Conservation (phyloP, 53 echinoderm and acorn worm genomes). For the Apostichopus leukothele region DNA sequence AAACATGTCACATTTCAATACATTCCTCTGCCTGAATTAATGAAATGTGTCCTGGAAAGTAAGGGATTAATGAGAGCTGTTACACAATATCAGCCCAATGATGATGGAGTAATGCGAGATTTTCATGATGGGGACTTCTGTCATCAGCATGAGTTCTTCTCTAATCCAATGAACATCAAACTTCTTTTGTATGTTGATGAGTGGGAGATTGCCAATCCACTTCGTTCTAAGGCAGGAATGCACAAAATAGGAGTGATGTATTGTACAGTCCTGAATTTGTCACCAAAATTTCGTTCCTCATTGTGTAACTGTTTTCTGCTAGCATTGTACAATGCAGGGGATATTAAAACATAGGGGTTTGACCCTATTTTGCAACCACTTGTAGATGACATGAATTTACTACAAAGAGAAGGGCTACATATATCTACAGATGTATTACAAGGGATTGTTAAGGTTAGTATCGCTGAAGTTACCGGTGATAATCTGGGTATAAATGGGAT, state of each 20-base stretch:
- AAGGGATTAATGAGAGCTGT: slow-evolving; percentile 5
- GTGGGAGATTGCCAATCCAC: slow-evolving; percentile 2
- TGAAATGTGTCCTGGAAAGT: slow-evolving; percentile 51
- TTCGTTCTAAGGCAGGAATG: slow-evolving; percentile 42
- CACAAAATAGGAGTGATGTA: slow-evolving; percentile 48
- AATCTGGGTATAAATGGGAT: too few relatives aligned
- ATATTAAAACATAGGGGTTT: slow-evolving; percentile 35
- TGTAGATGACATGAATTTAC: slow-evolving; percentile 46
- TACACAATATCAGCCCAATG: background rate
- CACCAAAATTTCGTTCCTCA: slow-evolving; percentile 32
- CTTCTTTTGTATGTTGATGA: background rate
- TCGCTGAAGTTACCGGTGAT: slow-evolving; percentile 52
- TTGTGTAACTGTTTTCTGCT: slow-evolving; percentile 42
- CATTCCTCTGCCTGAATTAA: slow-evolving; percentile 13
- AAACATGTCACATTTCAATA: too few relatives aligned
- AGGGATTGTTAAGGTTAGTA: slow-evolving; percentile 38
- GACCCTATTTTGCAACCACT: slow-evolving; percentile 47
- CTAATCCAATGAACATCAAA: background rate
- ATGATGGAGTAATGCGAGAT: slow-evolving; percentile 21
- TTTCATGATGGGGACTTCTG: slow-evolving; percentile 18
- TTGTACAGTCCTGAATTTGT: slow-evolving; percentile 41
- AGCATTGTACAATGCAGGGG: slow-evolving; percentile 42
- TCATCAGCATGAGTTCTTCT: slow-evolving; percentile 1
- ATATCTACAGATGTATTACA: background rate
- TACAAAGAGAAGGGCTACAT: slow-evolving; percentile 1